These are phyloP conservation scores for Podiceps cristatus DNA, from an alignment of 2,113 vertebrate genomes.

Conservation along the genomic window DNA sequence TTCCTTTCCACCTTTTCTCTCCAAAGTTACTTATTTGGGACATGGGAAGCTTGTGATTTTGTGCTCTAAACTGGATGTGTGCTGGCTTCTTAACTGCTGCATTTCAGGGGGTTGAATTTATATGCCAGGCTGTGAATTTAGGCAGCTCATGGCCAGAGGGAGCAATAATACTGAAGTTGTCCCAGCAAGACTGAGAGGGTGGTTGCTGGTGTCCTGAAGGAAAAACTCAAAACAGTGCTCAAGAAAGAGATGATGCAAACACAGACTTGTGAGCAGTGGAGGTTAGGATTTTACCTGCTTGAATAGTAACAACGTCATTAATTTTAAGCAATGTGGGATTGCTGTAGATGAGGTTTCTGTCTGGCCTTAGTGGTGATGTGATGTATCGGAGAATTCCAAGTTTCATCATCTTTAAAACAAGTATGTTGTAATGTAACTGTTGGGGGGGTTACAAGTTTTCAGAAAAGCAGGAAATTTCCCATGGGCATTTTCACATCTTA, in stretches of 20 bases:
- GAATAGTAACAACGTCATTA: neutral
- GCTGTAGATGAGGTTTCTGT: neutral
- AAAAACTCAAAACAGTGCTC: neutral
- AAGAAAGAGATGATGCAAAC: neutral
- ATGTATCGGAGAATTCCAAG: neutral
- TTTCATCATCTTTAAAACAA: neutral
- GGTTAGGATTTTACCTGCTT: neutral
- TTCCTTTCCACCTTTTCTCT: neutral
- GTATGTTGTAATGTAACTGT: neutral
- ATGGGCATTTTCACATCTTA: neutral
- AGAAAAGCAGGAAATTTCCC: neutral
- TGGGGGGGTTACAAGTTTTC: neutral
- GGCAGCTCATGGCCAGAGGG: neutral
- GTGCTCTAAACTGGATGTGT: neutral
- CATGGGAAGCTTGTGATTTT: neutral
- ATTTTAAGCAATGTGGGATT: neutral
- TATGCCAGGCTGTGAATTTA: neutral
- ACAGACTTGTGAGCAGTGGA: neutral
- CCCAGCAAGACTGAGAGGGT: neutral
- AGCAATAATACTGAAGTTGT: neutral
- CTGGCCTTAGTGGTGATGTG: neutral
- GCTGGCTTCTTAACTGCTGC: neutral
- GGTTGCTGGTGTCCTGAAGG: neutral
- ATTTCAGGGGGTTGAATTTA: neutral
- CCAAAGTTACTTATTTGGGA: neutral